Percentiles rank a stretch among this genome's conserved stretches.
Evolutionary conservation across 37 sponge, comb jelly and placozoan species (phyloP).

Genomic region (Halisarca cf. caerulea): DNA sequence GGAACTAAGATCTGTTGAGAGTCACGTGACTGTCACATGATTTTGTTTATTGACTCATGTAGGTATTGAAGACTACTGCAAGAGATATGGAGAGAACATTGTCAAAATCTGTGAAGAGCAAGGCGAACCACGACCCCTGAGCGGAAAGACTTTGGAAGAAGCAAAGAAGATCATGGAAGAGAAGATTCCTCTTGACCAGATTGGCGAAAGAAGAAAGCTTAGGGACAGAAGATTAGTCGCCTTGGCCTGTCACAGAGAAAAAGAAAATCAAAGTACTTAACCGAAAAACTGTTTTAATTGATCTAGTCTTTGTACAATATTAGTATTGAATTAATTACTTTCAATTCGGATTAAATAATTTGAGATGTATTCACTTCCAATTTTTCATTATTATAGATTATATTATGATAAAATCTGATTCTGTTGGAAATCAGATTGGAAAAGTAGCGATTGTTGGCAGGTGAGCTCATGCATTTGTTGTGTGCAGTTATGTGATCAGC

Average conservation of each 20-base stretch:
- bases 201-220: constrained; percentile 79
- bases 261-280: constrained; percentile 25
- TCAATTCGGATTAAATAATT: too few species aligned
- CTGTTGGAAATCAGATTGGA: too few species aligned
- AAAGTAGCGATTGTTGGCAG: too few species aligned
- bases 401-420: too few species aligned
- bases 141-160: constrained; percentile 64
- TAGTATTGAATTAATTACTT: too few species aligned
- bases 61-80: constrained; percentile 88
- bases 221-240: constrained; percentile 74
- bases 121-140: constrained; percentile 50
- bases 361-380: too few species aligned
- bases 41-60: too few species aligned
- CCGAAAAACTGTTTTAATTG: too few species aligned
- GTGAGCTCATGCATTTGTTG: too few species aligned
- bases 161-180: constrained; percentile 54
- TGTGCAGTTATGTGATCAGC: too few species aligned
- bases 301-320: too few species aligned
- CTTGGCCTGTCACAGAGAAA: constrained; percentile 53
- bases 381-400: too few species aligned
- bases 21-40: background rate
- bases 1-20: background rate
- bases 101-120: constrained; percentile 67
- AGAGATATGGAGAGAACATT: constrained; percentile 89
- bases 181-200: constrained; percentile 67